Evolutionary conservation across 37 sponge, comb jelly and placozoan genomes (phyloP), one percentile per base, ranked within the genome.

Genomic region (Spongia lamella): DNA sequence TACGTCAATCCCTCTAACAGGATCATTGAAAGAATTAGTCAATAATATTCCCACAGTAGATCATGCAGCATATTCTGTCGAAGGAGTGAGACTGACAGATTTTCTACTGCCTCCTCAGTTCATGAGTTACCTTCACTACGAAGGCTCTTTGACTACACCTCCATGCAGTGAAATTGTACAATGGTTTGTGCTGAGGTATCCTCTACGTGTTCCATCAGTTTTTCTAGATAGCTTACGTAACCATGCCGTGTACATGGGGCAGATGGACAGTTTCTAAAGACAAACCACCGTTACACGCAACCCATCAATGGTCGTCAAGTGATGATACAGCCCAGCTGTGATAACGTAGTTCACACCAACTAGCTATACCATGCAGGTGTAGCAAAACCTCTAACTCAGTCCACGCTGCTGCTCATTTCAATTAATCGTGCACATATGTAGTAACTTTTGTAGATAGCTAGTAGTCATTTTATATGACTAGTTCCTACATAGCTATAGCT

Each of bases 91-190:
- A 11, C 15, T 19, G 7, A 6, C 7, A 33, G 70, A 68, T 7
- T 53, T 68, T 9, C 49, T 68, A 6, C 70, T 53, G n/a, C n/a
- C n/a, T n/a, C n/a, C n/a, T 50, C 5, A 38, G 9, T 50, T 50
- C 49, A 25, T 68, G 16, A 5, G 21, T 53, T 68, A 68, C 51
- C 50, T 21, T 19, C 70, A 68, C 70, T 68, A 68, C 52, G 70
- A 68, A 19, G 70, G 70, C 20, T 68, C 70, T 38, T 53, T 68
- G 9, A 68, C 70, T 6, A 68, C 70, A 22, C 70, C 70, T 13
- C 70, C 70, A 3, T 68, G 70, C 26, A 43, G 51, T 39, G 70
- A 68, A 19, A 43, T 40, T 47, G 70, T 68, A 26, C 70, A 68
- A 30, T 68, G 70, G 70, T 68, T 68, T 68, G 70, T 68, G 19